Evolutionary conservation across 1,140 invertebrate species (phyloP).

Genomic region (Drosophila hydei): DNA sequence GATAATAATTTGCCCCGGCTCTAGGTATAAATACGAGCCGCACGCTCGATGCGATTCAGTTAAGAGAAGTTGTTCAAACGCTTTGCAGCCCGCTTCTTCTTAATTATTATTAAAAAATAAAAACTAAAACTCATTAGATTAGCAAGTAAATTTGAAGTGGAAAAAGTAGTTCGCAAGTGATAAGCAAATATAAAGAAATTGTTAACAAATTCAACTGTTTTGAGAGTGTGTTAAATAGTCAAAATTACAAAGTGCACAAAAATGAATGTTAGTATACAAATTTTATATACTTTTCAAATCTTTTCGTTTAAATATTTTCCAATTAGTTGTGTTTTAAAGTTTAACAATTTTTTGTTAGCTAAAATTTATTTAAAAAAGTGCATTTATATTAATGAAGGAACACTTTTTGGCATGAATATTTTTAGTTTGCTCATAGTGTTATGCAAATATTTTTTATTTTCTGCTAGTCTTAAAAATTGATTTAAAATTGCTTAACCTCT

Average conservation of each 20-base stretch:
- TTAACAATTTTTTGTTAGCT: no score
- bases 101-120: neutral
- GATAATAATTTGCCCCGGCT: constrained; percentile 50
- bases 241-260: neutral
- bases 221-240: neutral
- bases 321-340: no score
- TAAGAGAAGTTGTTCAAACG: constrained; percentile 39
- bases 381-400: no score
- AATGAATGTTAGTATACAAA: constrained; percentile 58
- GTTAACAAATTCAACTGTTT: constrained; percentile 13
- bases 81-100: constrained; percentile 21
- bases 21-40: constrained; percentile 60
- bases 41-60: constrained; percentile 47
- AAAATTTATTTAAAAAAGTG: no score
- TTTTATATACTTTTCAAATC: no score
- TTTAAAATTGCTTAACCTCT: no score
- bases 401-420: no score
- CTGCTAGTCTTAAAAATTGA: no score
- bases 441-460: no score
- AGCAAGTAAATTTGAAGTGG: constrained; percentile 3
- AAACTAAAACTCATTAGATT: neutral
- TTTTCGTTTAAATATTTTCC: no score
- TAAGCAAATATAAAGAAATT: constrained; percentile 4
- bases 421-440: no score
- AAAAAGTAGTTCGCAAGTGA: constrained; percentile 17